Evolutionary conservation across 2,797 vertebrate genomes (phyloP), one percentile per base, ranked within the genome.

Genomic region (Melanotaenia boesemani): DNA sequence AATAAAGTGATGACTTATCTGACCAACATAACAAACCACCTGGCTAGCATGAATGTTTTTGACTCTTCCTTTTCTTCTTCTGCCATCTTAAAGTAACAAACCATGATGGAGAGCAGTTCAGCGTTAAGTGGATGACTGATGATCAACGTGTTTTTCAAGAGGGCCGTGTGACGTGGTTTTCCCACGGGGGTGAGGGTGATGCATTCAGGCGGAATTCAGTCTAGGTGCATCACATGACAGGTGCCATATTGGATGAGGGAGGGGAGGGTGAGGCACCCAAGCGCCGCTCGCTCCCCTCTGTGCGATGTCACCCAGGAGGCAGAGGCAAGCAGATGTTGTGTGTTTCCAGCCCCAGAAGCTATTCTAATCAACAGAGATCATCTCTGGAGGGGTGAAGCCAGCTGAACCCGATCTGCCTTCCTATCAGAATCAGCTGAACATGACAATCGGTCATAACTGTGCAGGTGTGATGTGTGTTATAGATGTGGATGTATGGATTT

Each of bases 361-460:
- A 80, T 84, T 89, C 85, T 61, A 83, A 91, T 91, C 89, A 87
- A 88, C 86, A 86, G 75, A 88, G 16, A 78, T 72, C 85, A 81
- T 90, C 91, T 85, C 76, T 22, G 44, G 81, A 79, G 83, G 79
- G 82, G 76, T 77, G 50, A 70, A 86, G 78, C 79, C 77, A 74
- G 83, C 88, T 76, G 70, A 88, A 83, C 83, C 82, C 16, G 79
- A 88, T 88, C 82, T 63, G 74, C 77, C 70, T 82, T 84, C 81
- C 78, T 82, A 87, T 85, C 71, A 50, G 62, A 81, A 63, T 59
- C 26, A 8, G 39, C 59, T 71, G 61, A 79, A 86, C 70, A 77
- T 85, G 85, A 88, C 85, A 84, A 88, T 75, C 82, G 69, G 75
- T 76, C 89, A 88, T 85, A 88, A 89, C 80, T 73, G 70, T 71